These are phyloP conservation scores for Synaphobranchus kaupii DNA, from an alignment of 2,797 vertebrate species.

Conservation along the genomic window DNA sequence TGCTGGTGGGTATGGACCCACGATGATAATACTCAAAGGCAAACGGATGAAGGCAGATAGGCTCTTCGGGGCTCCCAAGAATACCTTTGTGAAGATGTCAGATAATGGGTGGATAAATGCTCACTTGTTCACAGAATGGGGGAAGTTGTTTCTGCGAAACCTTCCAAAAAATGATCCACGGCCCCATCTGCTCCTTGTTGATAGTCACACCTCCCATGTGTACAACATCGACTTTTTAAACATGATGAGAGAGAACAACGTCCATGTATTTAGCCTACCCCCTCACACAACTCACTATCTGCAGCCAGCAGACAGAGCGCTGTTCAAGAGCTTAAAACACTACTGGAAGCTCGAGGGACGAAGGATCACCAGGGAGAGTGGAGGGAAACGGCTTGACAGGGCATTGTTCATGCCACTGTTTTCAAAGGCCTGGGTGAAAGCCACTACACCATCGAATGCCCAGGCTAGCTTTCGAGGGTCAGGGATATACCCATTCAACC, in stretches of 20 bases:
- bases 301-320: constrained; percentile 19
- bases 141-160: constrained; percentile 2
- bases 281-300: constrained; percentile 9
- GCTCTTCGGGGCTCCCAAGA: constrained; percentile 24
- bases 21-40: constrained; percentile 34
- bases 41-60: constrained; percentile 4
- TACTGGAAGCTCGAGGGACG: constrained; percentile 23
- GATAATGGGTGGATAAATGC: constrained; percentile 31
- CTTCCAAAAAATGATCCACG: constrained; percentile 23
- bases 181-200: constrained; percentile 26
- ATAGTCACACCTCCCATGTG: constrained; percentile 20
- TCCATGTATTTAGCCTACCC: constrained; percentile 10
- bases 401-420: constrained; percentile 23
- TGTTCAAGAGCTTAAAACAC: no score
- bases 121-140: constrained; percentile 25
- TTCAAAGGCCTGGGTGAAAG: constrained; percentile 24
- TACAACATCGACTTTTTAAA: constrained; percentile 30
- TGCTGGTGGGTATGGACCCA: constrained; percentile 20
- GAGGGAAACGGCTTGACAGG: constrained; percentile 11
- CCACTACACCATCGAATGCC: constrained; percentile 3
- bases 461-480: constrained; percentile 20
- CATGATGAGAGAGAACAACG: constrained; percentile 22
- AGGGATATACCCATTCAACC: constrained; percentile 31
- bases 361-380: constrained; percentile 20
- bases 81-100: constrained; percentile 1